Conservation (phyloP, 1,140 invertebrate genomes). For the Drosophila malerkotliana region DNA sequence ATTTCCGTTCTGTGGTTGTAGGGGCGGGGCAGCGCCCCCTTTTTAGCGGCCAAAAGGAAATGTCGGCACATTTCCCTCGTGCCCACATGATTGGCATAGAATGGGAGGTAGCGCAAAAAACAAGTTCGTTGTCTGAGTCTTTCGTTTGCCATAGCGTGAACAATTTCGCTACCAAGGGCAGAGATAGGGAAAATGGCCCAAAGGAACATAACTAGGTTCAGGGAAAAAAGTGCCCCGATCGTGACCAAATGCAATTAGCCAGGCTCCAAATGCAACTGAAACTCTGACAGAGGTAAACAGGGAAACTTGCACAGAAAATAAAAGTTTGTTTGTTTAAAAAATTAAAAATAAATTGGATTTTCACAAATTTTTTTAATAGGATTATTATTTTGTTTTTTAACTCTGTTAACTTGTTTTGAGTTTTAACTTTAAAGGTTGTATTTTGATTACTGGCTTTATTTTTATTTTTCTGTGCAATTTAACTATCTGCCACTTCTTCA, state of each 20-base stretch:
- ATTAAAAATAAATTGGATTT: neutral
- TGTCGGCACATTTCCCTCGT: conserved; percentile 50
- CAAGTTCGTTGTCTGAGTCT: conserved; percentile 73
- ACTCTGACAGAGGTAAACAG: conserved; percentile 8
- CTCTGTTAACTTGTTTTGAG: neutral
- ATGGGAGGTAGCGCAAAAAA: conserved; percentile 9
- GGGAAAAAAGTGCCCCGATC: conserved; percentile 57
- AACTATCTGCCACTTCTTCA: conserved; percentile 26
- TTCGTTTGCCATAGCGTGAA: conserved; percentile 54
- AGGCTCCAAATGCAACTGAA: conserved; percentile 26
- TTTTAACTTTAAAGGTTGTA: too few relatives aligned
- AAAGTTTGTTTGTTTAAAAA: neutral
- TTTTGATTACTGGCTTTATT: neutral
- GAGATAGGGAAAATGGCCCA: conserved; percentile 42
- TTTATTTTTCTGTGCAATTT: conserved; percentile 15
- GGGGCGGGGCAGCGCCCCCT: conserved; percentile 32
- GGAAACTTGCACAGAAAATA: conserved; percentile 31
- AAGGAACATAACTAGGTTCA: conserved; percentile 47
- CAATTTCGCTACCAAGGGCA: conserved; percentile 76
- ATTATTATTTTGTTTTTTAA: neutral
- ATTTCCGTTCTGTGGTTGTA: conserved; percentile 63
- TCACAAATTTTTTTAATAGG: neutral
- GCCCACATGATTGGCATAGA: conserved; percentile 62
- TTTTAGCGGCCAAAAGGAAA: conserved; percentile 63
- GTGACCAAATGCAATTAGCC: conserved; percentile 80